Conservation (phyloP, 2,888 invertebrate genomes). For the Perithous albicinctus region DNA sequence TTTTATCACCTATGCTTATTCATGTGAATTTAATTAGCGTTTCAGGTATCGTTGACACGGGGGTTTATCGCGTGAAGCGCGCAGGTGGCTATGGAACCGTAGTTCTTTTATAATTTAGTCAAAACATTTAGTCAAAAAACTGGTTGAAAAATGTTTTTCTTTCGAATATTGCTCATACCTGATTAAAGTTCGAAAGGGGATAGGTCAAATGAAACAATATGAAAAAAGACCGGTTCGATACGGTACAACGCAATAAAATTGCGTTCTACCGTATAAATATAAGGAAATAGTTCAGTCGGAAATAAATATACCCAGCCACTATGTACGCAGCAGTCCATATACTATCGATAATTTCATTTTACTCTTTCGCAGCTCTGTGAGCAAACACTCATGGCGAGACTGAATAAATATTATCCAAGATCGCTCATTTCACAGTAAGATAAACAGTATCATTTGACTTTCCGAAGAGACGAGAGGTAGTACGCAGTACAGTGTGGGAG, state of each 20-base stretch:
- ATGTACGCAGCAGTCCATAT: not conserved
- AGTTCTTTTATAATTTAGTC: no score
- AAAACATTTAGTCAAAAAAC: no score
- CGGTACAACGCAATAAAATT: not conserved
- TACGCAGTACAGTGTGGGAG: not conserved
- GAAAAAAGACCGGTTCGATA: not conserved
- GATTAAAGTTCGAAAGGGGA: no score
- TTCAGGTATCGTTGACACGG: no score
- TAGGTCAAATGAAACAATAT: not conserved
- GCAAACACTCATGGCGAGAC: not conserved
- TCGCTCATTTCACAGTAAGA: conserved; percentile 15
- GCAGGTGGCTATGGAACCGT: no score
- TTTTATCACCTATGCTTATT: no score
- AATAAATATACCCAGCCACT: not conserved
- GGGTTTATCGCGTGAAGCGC: no score
- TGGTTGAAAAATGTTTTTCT: no score
- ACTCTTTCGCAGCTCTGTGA: not conserved
- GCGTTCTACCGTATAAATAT: no score
- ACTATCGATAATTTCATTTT: conserved; percentile 7
- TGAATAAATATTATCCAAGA: conserved; percentile 28
- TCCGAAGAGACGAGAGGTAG: not conserved
- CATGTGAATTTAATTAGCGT: no score
- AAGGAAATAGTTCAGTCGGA: not conserved
- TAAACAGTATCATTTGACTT: conserved; percentile 33
- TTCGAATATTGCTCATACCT: no score